Base-by-base conservation (phyloP, 1,140 invertebrate species). In the Drosophila takahashii region DNA sequence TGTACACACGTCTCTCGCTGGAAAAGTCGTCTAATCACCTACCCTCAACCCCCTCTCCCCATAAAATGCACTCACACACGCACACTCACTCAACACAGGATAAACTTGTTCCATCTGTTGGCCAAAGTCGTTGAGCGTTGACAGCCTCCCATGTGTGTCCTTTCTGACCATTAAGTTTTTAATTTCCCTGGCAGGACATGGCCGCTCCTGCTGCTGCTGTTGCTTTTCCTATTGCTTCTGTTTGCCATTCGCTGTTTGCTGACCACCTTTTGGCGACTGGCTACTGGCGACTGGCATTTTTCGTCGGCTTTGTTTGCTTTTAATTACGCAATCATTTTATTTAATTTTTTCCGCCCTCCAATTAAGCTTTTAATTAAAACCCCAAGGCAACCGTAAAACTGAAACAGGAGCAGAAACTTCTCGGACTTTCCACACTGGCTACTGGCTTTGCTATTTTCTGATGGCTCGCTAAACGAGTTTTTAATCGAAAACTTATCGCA, bases 301-400 rank as follows among this genome's bases (percentile, higher is more conserved):
- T 60, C 22, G 22, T 60, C 34, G 39, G 57, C 48, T 22, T 45
- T 84, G 81, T 85, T 80, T 85, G 67, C 77, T 85, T 85, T 84
- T 85, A 85, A 84, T 84, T 84, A 84, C 81, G 81, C 72, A 52
- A 81, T 77, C 67, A 57, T 73, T 77, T 77, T 73, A 81, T 77
- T 81, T 73, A 73, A 81, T 77, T 77, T 81, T 76, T 61, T 64
- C 41, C 61, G 65, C 37, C 59, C 47, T 47, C 65, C 76, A 79
- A 84, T 79, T 84, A 83, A 83, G 80, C 65, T 76, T 84, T 84
- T 85, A 84, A 83, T 84, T 84, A 77, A 84, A 81, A 67, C 22
- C 51, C 16, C 45, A 32, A 66, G 16, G 34, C 26, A 10, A 1
- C 29, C 34, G 26, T 5, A 7, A 39, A 18, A 39, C n/a, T n/a